phyloP scores from a whole-genome alignment of 2,888 invertebrate species.

The Agrochola lychnidis region DNA sequence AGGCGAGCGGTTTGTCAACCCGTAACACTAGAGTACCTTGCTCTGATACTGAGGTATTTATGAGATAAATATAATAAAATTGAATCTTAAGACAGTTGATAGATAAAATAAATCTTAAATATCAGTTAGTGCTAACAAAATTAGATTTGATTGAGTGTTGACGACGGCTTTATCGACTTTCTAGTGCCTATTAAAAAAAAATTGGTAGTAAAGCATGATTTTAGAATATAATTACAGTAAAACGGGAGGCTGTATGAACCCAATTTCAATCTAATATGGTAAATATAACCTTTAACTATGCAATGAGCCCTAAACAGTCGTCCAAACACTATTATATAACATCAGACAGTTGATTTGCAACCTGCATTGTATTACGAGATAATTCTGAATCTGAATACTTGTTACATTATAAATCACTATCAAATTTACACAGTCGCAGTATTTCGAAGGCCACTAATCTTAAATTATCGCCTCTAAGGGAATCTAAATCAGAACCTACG shows the following conservation, averaged over 20 bases:
- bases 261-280: conserved; percentile 3
- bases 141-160: neutral
- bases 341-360: conserved; percentile 28
- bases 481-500: conserved; percentile 38
- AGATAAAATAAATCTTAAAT: conserved; percentile 21
- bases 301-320: neutral
- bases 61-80: conserved; percentile 30
- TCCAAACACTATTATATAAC: conserved; percentile 42
- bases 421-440: conserved; percentile 34
- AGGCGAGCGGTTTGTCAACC: conserved; percentile 63
- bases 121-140: conserved; percentile 14
- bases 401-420: conserved; percentile 40
- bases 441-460: conserved; percentile 34
- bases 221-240: neutral
- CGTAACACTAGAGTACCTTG: conserved; percentile 31
- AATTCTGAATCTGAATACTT: conserved; percentile 41
- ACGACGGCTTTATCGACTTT: neutral
- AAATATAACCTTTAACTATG: conserved; percentile 25
- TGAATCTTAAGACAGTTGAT: conserved; percentile 4
- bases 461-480: conserved; percentile 32
- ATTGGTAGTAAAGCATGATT: neutral
- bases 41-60: conserved; percentile 22
- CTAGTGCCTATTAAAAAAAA: neutral
- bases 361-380: conserved; percentile 36
- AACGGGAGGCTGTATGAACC: neutral